Evolutionary conservation across 2,113 vertebrate species (phyloP), one percentile per base, ranked within the genome.

Genomic region (Podarcis raffonei): DNA sequence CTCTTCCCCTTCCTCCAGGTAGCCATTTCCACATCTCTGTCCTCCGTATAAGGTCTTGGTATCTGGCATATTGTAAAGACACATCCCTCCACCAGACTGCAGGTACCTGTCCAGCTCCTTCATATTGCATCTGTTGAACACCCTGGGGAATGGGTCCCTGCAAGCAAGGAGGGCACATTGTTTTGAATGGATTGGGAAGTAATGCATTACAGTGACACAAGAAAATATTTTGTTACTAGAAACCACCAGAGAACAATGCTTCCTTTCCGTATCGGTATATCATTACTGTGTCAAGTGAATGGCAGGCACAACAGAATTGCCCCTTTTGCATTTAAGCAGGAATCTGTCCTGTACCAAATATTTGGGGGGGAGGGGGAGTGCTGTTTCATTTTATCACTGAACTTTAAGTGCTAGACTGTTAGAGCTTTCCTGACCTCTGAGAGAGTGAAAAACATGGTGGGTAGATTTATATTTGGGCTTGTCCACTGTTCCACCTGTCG

Each of bases 1-100:
- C 75, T 99, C 98, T 92, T 99, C 99, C 3, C 99, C 99, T 0
- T 99, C 98, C 95, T 99, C 99, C 95, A 99, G 96, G 97, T 99
- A 99, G 25, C 99, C 99, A 3, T 99, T 99, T 79, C 99, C 99
- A 74, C 99, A 99, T 86, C 97, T 98, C 89, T 96, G 98, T 62
- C 99, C 99, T 85, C 98, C 98, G 35, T 98, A 98, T 94, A 99
- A 97, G 0, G 93, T 96, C 90, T 95, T 97, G 79, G 98, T 98
- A 94, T 99, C 98, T 0, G 99, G 99, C 95, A 98, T 96, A 69
- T 99, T 99, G 91, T 98, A 98, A 80, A 99, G 98, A 93, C 99
- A 99, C 97, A 99, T 99, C 18, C 99, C 99, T 80, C 99, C 99
- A 3, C 99, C 99, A 32, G 99, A 98, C 93, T 91, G 97, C 95